Evolutionary conservation across 2,113 vertebrate genomes (phyloP), one percentile per base, ranked within the genome.

Genomic region (Nipponia nippon): DNA sequence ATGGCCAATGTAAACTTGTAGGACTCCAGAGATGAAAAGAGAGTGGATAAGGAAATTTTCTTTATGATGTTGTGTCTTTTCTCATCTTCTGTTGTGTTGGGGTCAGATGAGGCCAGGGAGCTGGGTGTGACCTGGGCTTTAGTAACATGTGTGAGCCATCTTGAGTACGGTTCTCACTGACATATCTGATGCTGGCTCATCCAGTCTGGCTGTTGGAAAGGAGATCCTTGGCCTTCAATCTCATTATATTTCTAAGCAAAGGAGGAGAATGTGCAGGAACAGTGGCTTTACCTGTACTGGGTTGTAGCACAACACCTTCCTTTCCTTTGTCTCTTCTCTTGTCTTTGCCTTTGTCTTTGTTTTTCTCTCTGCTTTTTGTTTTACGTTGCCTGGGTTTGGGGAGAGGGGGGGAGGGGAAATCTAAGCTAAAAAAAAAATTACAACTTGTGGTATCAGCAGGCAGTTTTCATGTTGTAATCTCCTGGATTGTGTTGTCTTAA

Each of bases 331-430:
- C 4, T 77, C 4, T 70, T n/a, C 11, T 75, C n/a, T 73, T 38
- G 10, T 30, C 63, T 76, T 82, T 86, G 53, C 18, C 30, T 81
- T 67, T 63, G 21, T 26, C 19, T 89, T 52, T 59, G 18, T 50
- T 87, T 53, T 66, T 58, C 4, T 80, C 16, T 52, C 15, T 55
- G 13, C 1, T 53, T 69, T 86, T 80, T 69, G 7, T 58, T 56
- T 80, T 86, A 34, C 55, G 90, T 85, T 75, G 11, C 26, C 47
- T 94, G n/a, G 7, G 6, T 82, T 88, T 34, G 5, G 19, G 8
- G 6, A 5, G 4, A 1, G 8, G 9, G 14, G 14, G 0, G 2
- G 44, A 61, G 71, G 2, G 44, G 65, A 82, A 34, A 58, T 82
- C 36, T 38, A 67, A 89, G 8, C 10, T 65, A 16, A 86, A 79